Evolutionary conservation across 2,888 invertebrate species (phyloP).

Genomic region (Cantharis nigra): DNA sequence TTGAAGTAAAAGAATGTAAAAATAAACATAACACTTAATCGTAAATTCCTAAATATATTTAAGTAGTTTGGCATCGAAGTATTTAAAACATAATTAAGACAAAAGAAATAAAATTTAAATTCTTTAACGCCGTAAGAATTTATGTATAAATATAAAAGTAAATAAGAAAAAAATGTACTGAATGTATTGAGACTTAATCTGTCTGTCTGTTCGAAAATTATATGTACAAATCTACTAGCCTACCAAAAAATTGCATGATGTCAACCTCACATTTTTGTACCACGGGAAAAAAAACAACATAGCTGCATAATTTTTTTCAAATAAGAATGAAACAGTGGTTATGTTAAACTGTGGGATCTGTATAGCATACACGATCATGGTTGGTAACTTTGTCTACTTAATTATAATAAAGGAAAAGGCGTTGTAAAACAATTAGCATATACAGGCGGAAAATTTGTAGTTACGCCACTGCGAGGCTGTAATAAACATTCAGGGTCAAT

Average conservation of each 20-base stretch:
- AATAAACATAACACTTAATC: neutral
- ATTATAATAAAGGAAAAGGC: neutral
- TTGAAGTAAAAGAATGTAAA: neutral
- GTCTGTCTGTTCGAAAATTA: too few species aligned
- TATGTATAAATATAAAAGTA: neutral
- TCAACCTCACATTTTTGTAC: neutral
- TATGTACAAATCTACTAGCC: too few species aligned
- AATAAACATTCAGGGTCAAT: neutral
- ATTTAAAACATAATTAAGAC: neutral
- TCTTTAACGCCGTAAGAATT: neutral
- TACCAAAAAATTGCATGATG: too few species aligned
- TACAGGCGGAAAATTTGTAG: neutral
- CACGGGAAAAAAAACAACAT: neutral
- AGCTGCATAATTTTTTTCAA: neutral
- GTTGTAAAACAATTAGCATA: neutral
- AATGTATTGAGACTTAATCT: too few species aligned
- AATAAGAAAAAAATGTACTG: neutral
- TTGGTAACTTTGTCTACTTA: neutral
- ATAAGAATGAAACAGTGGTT: neutral
- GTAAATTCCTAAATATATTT: neutral
- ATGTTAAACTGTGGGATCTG: neutral
- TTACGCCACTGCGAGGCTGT: neutral
- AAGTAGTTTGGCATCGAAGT: neutral
- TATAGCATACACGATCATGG: neutral
- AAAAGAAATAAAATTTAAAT: neutral